Conservation (phyloP, 2,113 vertebrate species). For the Nannobrachium achirus region DNA sequence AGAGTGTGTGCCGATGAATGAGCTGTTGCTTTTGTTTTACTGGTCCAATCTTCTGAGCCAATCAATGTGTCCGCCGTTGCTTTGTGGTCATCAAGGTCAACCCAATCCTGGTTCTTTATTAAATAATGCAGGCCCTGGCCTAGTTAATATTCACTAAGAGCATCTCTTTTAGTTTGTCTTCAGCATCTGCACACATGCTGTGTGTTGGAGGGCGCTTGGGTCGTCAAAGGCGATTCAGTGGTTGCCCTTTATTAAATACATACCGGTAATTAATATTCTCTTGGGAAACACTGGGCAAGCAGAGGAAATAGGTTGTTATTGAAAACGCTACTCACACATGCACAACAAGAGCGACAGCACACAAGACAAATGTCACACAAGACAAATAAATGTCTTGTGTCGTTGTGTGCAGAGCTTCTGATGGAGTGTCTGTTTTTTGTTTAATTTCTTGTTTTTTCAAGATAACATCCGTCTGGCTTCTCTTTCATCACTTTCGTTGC, state of each 20-base stretch:
- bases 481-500: conserved; percentile 37
- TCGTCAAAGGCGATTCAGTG: conserved; percentile 42
- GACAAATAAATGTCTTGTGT: conserved; percentile 34
- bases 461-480: conserved; percentile 30
- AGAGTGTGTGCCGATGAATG: conserved; percentile 55
- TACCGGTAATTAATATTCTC: conserved; percentile 68
- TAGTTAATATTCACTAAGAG: conserved; percentile 57
- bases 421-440: too few species aligned
- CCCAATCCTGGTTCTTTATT: conserved; percentile 53
- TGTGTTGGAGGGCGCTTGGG: conserved; percentile 27
- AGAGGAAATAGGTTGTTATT: conserved; percentile 27
- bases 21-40: conserved; percentile 61
- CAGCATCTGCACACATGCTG: neutral
- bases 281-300: conserved; percentile 49
- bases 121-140: conserved; percentile 29
- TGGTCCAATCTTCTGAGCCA: conserved; percentile 59
- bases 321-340: conserved; percentile 9
- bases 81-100: conserved; percentile 64
- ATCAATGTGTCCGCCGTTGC: conserved; percentile 45
- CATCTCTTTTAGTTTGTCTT: conserved; percentile 28
- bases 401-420: conserved; percentile 50
- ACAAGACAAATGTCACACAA: conserved; percentile 5
- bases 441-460: too few species aligned
- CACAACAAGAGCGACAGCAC: neutral
- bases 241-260: conserved; percentile 60